Evolutionary conservation across 2,113 vertebrate species (phyloP).

Genomic region (Pluvianellus socialis): DNA sequence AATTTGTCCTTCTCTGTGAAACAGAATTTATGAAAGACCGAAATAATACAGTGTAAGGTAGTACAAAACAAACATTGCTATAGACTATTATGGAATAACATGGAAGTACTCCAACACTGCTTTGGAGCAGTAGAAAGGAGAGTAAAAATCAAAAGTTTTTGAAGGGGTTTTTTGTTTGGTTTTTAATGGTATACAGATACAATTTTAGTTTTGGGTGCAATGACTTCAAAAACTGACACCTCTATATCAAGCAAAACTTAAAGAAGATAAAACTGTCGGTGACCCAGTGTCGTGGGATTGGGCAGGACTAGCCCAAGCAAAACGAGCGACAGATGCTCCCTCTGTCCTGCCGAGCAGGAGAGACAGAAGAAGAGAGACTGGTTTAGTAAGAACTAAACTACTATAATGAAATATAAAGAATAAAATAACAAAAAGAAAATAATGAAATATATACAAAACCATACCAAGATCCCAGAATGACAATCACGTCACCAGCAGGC

Average conservation of each 20-base stretch:
- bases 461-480: too few relatives aligned
- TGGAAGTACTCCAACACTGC: background rate
- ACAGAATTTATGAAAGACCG: background rate
- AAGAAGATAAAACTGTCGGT: background rate
- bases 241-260: background rate
- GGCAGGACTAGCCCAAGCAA: too few relatives aligned
- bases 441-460: too few relatives aligned
- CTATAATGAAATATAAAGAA: too few relatives aligned
- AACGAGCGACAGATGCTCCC: too few relatives aligned
- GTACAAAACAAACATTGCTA: background rate
- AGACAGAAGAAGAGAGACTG: too few relatives aligned
- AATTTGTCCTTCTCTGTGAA: background rate
- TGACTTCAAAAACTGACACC: background rate
- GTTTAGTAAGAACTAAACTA: too few relatives aligned
- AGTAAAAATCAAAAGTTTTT: background rate
- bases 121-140: background rate
- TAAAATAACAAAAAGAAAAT: too few relatives aligned
- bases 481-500: too few relatives aligned
- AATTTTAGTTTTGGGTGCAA: background rate
- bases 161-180: rapidly evolving
- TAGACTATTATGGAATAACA: background rate
- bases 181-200: background rate
- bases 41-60: background rate
- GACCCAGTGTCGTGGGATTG: too few relatives aligned
- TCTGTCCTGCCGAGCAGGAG: too few relatives aligned